Percentiles rank a stretch among this genome's conserved stretches.
phyloP scores from a whole-genome alignment of 2,113 vertebrate species.

The Heptranchias perlo region DNA sequence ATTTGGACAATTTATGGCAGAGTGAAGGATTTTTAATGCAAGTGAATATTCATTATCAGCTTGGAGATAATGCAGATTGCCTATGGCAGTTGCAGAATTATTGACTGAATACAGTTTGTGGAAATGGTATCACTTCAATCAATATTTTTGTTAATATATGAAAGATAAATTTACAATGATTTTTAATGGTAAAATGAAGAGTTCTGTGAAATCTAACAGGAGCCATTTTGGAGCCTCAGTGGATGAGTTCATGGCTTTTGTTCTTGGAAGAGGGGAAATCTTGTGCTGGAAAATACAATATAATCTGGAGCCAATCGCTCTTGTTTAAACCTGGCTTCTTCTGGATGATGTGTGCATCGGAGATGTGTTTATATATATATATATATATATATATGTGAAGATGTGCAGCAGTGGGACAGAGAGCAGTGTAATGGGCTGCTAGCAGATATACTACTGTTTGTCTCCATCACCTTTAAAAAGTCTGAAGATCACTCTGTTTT shows the following conservation, averaged over 20 bases:
- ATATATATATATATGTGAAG: background rate
- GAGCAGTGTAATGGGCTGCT: background rate
- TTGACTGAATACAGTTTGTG: background rate
- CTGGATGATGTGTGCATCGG: background rate
- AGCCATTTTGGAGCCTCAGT: background rate
- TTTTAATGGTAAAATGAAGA: background rate
- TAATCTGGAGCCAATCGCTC: background rate
- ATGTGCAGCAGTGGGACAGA: background rate
- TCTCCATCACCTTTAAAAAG: background rate
- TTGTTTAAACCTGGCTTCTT: background rate
- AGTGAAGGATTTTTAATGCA: background rate
- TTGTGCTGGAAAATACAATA: background rate
- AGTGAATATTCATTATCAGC: background rate
- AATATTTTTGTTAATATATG: slow-evolving; percentile 13
- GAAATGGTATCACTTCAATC: background rate
- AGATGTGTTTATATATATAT: background rate
- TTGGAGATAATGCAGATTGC: background rate
- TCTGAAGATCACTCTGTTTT: background rate
- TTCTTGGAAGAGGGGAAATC: background rate
- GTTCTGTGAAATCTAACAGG: background rate
- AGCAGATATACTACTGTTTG: background rate
- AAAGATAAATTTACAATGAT: background rate
- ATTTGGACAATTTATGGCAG: background rate
- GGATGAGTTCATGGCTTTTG: background rate
- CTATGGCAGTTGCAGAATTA: background rate